Conservation (phyloP, 2,888 invertebrate genomes). For the Spialia ferax region DNA sequence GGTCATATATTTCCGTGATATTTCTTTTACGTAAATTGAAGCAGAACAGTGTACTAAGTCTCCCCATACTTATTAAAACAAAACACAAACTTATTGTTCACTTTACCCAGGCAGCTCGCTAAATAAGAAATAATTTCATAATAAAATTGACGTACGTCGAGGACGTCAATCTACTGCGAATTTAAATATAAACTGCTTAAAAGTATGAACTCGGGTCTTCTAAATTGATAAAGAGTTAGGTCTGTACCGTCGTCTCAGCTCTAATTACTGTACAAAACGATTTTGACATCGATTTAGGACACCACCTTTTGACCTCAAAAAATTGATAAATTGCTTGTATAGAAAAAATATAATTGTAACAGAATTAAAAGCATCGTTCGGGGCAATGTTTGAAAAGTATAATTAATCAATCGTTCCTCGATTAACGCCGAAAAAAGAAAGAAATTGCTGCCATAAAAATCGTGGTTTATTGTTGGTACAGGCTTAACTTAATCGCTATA, state of each 20-base stretch:
- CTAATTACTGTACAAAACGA: background rate
- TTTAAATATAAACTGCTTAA: no score
- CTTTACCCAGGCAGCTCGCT: no score
- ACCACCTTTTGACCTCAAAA: background rate
- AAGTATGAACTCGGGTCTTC: no score
- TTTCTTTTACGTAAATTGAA: background rate
- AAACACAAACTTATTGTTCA: no score
- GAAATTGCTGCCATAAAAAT: constrained; percentile 37
- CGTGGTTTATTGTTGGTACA: constrained; percentile 32
- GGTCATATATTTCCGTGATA: background rate
- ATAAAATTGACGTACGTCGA: no score
- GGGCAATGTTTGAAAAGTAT: constrained; percentile 21
- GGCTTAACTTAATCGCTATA: constrained; percentile 33
- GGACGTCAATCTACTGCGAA: no score
- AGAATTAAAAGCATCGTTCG: constrained; percentile 16
- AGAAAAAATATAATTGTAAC: background rate
- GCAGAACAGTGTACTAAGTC: constrained; percentile 1
- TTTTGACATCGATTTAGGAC: background rate
- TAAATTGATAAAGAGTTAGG: no score
- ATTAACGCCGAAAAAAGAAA: constrained; percentile 36
- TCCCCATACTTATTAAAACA: background rate
- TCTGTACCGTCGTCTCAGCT: background rate
- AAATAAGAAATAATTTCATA: no score
- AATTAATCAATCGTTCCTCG: constrained; percentile 38
- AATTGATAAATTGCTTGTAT: background rate